Evolutionary conservation across 2,888 invertebrate species (phyloP).

Genomic region (Aromia moschata): DNA sequence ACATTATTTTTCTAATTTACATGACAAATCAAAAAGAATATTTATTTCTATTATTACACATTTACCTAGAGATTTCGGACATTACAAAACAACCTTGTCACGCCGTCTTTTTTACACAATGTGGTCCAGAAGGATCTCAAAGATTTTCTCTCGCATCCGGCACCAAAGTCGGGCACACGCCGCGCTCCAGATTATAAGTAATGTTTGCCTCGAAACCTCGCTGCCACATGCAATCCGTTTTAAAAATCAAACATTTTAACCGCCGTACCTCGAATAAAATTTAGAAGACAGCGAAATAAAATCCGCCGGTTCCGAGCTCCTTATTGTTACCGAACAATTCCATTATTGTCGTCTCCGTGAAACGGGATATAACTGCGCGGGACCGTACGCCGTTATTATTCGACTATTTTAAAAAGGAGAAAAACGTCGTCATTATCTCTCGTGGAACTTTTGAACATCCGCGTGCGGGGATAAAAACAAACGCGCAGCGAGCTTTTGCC

Average conservation of each 20-base stretch:
- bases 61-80: too few species aligned
- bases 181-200: too few species aligned
- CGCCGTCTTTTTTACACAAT: too few species aligned
- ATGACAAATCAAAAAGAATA: too few species aligned
- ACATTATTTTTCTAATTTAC: too few species aligned
- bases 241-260: background rate
- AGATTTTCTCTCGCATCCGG: too few species aligned
- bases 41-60: too few species aligned
- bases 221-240: background rate
- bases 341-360: background rate
- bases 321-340: slow-evolving; percentile 1
- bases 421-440: background rate
- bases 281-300: background rate
- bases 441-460: slow-evolving; percentile 1
- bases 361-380: background rate
- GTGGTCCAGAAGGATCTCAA: too few species aligned
- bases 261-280: background rate
- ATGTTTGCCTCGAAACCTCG: too few species aligned
- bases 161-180: too few species aligned
- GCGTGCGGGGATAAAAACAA: background rate
- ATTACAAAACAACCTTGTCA: too few species aligned
- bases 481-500: background rate
- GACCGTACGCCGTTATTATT: background rate
- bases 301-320: too few species aligned
- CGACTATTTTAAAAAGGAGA: background rate